Evolutionary conservation across 2,888 invertebrate species (phyloP), one percentile per base, ranked within the genome.

Genomic region (Luperina nickerlii): DNA sequence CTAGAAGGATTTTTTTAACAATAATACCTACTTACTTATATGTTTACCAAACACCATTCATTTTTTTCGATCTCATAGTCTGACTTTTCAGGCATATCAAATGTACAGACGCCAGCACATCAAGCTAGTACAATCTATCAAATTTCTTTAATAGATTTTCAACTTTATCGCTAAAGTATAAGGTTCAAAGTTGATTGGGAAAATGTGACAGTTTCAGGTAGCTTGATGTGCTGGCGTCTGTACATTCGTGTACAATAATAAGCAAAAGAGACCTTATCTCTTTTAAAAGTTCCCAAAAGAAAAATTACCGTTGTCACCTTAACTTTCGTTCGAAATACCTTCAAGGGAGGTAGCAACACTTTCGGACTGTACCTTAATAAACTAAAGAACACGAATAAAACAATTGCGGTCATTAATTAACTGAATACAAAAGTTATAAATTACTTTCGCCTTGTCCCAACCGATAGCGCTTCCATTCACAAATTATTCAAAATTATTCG

Each of bases 401-500:
- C 91, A 92, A 92, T 92, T 88, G 88, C 85, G 87, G 83, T 90
- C 94, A 94, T 95, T 94, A 95, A 94, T 95, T 95, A 94, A 95
- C 90, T 88, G 87, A 91, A 91, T 88, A 92, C 91, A 92, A 91
- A 90, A 90, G 91, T 91, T 93, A 94, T 95, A 95, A 95, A 95
- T 94, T 90, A 94, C 91, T 90, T 88, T 91, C 90, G 91, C 84
- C 88, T 89, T 90, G 92, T 92, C 90, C 87, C 88, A 79, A 87
- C 85, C 85, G 93, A 94, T 94, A 94, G 90, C 92, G 92, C 91
- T 91, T 90, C 91, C 94, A 94, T 95, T 95, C 94, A 95, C 94
- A 94, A 94, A 95, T 95, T 94, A 95, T 95, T 95, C 91, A 94
- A 94, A 94, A 94, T 94, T 93, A 93, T 92, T 92, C 90, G 87